phyloP scores from a whole-genome alignment of 2,888 invertebrate genomes.

The Drosophila anomelani region DNA sequence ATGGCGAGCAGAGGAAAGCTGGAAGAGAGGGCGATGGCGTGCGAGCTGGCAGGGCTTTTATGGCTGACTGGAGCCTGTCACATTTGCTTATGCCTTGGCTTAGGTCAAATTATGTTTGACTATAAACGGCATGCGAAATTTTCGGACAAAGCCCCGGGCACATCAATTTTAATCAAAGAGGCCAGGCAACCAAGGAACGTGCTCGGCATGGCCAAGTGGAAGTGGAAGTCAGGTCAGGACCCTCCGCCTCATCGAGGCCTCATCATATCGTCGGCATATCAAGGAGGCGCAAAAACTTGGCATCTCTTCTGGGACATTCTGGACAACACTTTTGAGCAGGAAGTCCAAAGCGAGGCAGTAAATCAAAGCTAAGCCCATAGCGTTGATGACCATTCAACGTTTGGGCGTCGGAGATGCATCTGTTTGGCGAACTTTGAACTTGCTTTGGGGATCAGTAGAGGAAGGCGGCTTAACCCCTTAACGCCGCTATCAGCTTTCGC shows the following conservation, averaged over 20 bases:
- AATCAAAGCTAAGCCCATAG: slow-evolving; percentile 74
- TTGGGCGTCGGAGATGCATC: slow-evolving; percentile 18
- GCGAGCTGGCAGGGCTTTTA: slow-evolving; percentile 48
- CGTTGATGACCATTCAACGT: slow-evolving; percentile 73
- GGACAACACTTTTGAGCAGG: slow-evolving; percentile 49
- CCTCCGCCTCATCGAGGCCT: slow-evolving; percentile 11
- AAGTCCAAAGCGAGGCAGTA: slow-evolving; percentile 63
- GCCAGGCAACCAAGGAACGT: slow-evolving; percentile 63
- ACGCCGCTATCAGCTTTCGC: slow-evolving; percentile 74
- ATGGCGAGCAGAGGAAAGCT: neutral
- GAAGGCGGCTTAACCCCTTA: slow-evolving; percentile 70
- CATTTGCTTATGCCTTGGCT: slow-evolving; percentile 71
- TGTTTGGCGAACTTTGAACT: slow-evolving; percentile 48
- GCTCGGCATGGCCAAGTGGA: slow-evolving; percentile 63
- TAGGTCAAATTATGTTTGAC: slow-evolving; percentile 78
- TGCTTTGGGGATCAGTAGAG: slow-evolving; percentile 17
- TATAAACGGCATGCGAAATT: slow-evolving; percentile 66
- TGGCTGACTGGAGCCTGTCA: slow-evolving; percentile 51
- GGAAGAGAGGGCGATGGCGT: neutral
- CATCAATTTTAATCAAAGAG: slow-evolving; percentile 77
- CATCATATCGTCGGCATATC: slow-evolving; percentile 32
- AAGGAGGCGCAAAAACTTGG: slow-evolving; percentile 51
- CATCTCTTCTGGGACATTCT: slow-evolving; percentile 35
- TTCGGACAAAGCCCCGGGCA: slow-evolving; percentile 70
- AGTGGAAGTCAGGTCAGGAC: neutral